These are phyloP conservation scores for Pseudomyrmex dendroicus DNA, from an alignment of 1,140 invertebrate genomes.

Conservation along the genomic window DNA sequence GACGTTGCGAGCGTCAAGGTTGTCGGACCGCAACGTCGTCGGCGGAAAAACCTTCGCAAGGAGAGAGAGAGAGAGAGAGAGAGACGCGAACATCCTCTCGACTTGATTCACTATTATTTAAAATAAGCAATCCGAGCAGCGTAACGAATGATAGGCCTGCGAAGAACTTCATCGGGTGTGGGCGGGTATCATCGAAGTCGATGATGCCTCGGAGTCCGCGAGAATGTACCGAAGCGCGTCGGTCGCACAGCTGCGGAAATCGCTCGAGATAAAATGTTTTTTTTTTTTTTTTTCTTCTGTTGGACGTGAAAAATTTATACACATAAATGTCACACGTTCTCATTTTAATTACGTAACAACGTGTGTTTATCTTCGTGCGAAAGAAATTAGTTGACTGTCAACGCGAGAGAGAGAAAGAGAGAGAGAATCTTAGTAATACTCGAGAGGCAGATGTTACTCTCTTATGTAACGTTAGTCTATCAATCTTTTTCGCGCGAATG, in stretches of 20 bases:
- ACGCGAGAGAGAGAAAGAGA: too few relatives aligned
- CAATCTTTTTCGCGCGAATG: slow-evolving; percentile 6
- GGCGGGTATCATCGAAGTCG: neutral
- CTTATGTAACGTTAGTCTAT: neutral
- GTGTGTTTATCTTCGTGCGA: neutral
- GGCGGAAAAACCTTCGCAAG: slow-evolving; percentile 7
- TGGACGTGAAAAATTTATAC: neutral
- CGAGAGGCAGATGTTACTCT: too few relatives aligned
- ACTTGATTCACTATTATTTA: slow-evolving; percentile 45
- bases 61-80: slow-evolving; percentile 2
- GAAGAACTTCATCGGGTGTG: slow-evolving; percentile 1
- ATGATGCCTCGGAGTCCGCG: slow-evolving; percentile 37
- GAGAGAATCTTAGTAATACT: neutral
- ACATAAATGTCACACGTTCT: too few relatives aligned
- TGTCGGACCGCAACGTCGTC: slow-evolving; percentile 29
- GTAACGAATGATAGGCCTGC: slow-evolving; percentile 52
- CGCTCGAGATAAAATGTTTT: slow-evolving; percentile 1
- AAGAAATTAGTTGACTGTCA: neutral
- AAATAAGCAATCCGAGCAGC: slow-evolving; percentile 38
- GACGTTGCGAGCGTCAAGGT: slow-evolving; percentile 30
- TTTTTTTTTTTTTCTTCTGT: neutral
- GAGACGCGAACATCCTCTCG: neutral
- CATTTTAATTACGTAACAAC: neutral
- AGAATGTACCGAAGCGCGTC: slow-evolving; percentile 65
- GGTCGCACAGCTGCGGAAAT: slow-evolving; percentile 63